A percentile compares a stretch with the other conserved stretches of the same genome.
These are phyloP conservation scores for Balaenoptera acutorostrata DNA, from an alignment of 2,113 vertebrate genomes.

Conservation along the genomic window DNA sequence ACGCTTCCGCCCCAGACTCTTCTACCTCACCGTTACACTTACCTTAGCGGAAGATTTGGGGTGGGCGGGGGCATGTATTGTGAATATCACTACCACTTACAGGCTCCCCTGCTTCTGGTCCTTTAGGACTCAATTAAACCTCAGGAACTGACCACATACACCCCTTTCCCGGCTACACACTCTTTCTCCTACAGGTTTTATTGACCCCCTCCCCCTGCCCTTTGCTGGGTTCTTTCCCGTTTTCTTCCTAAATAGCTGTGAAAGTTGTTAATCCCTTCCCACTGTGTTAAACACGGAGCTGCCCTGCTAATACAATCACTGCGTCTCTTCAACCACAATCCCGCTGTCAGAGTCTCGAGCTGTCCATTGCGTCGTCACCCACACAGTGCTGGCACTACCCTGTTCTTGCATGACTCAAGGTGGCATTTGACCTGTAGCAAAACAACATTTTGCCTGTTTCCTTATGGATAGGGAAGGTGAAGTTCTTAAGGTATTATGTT, in stretches of 20 bases:
- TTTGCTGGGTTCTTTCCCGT: background rate
- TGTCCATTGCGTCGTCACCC: background rate
- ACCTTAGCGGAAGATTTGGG: background rate
- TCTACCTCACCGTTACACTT: background rate
- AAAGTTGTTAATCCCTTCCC: constrained; percentile 48
- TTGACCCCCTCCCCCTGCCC: background rate
- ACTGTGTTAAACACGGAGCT: background rate
- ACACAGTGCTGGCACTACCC: background rate
- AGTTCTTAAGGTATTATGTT: background rate
- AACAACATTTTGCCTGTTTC: background rate
- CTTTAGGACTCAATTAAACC: background rate
- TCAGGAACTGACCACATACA: background rate
- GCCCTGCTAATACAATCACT: background rate
- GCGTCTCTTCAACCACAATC: background rate
- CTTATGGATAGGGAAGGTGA: background rate
- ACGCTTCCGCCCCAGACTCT: background rate
- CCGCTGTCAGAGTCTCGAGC: background rate
- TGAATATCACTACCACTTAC: background rate
- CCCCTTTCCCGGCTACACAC: background rate
- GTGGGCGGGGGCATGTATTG: no score
- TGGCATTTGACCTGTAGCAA: background rate
- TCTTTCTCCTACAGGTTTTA: background rate
- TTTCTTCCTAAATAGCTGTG: constrained; percentile 40
- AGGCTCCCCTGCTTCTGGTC: background rate
- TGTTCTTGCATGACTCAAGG: background rate